Conservation (phyloP, 2,797 vertebrate species). For the Molothrus aeneus region DNA sequence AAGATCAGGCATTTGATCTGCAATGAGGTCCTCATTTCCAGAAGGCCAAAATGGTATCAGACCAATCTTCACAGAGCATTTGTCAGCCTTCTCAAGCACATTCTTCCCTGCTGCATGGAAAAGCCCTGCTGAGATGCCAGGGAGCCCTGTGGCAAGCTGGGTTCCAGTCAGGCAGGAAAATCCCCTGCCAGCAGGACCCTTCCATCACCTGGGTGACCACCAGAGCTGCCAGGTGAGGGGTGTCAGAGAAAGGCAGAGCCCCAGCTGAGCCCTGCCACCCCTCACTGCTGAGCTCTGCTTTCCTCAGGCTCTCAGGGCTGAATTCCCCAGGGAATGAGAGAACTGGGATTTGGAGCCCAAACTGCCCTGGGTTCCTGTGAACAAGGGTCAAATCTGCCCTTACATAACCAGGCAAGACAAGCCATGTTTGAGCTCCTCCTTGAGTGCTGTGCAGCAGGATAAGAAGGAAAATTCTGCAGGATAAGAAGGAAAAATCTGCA, state of each 20-base stretch:
- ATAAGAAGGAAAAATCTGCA: not conserved
- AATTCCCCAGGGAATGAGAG: not conserved
- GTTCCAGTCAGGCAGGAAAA: not conserved
- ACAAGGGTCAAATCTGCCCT: not conserved
- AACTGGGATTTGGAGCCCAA: not conserved
- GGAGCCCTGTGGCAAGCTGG: not conserved
- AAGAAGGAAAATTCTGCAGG: not conserved
- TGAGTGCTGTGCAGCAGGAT: not conserved
- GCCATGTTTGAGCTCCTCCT: not conserved
- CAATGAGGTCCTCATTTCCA: not conserved
- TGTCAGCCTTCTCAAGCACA: not conserved
- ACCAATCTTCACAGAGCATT: slow-evolving; percentile 18
- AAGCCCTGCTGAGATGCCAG: not conserved
- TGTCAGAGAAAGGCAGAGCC: not conserved
- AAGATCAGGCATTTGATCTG: slow-evolving; percentile 21
- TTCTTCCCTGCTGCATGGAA: not conserved
- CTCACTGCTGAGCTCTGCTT: not conserved
- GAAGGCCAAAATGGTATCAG: not conserved
- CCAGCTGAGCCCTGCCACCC: not conserved
- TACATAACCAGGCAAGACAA: not conserved
- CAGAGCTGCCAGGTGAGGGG: not conserved
- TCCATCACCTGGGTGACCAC: not conserved
- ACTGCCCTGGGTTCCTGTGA: not conserved
- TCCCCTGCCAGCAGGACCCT: not conserved
- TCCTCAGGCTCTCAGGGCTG: not conserved